Evolutionary conservation across 2,888 invertebrate species (phyloP), one percentile per base, ranked within the genome.

Genomic region (Drosophila peninsularis): DNA sequence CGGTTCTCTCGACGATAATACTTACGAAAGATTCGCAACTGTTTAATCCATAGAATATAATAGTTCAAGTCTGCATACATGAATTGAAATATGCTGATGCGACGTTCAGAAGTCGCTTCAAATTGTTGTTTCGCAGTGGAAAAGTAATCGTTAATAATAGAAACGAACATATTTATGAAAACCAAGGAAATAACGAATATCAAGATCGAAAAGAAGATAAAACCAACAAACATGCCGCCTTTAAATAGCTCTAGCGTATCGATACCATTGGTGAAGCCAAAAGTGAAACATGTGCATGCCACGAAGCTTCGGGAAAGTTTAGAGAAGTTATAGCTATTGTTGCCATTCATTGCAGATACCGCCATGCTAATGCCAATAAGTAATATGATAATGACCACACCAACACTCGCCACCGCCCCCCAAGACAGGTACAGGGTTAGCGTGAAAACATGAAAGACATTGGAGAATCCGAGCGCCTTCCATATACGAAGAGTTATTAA

Each of bases 391-490:
- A 90, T 80, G 11, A 88, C 71, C n/a, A 90, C 37, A 1, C 78
- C 61, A 6, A 86, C 84, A 27, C 83, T 76, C 3, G 69, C 41
- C 17, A 92, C 62, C 0, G 84, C 75, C 1, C 37, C 30, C 56
- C 81, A 76, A 0, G 91, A 76, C 1, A 74, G 49, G 10, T 67
- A 64, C 10, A 92, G 67, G 0, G 90, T 91, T 3, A 70, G 70
- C 10, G 88, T 88, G 44, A 92, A 84, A 0, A 91, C 61, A n/a
- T 89, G 81, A 70, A 92, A 91, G 3, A 89, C 75, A 6, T 71
- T 71, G 3, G 88, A 83, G 56, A 92, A 90, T 49, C 90, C 90
- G 17, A 92, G 69, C 1, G 91, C 74, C 19, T 90, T 90, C 91
- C 92, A 92, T 0, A 92, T 37, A 1, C 92, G 80, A 9, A 92